phyloP scores from a whole-genome alignment of 1,140 invertebrate genomes.

The Bombus balteatus region DNA sequence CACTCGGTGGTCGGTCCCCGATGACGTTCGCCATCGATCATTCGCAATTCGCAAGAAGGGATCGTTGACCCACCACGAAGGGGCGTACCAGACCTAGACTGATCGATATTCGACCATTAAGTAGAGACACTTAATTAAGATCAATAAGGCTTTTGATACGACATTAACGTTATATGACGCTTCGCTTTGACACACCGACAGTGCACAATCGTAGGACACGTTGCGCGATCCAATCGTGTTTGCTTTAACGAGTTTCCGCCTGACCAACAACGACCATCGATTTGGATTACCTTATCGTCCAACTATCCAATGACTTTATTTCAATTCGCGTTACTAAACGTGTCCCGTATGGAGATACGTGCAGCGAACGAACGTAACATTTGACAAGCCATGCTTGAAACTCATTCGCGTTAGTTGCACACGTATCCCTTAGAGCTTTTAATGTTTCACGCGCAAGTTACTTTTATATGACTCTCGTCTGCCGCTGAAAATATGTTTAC shows the following conservation, averaged over 20 bases:
- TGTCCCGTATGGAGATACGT: too few relatives aligned
- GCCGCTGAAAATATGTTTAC: neutral
- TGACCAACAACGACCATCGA: constrained; percentile 3
- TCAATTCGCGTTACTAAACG: too few relatives aligned
- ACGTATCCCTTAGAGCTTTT: constrained; percentile 8
- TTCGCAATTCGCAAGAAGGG: constrained; percentile 57
- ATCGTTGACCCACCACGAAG: constrained; percentile 55
- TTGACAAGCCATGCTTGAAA: neutral
- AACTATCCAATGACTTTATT: neutral
- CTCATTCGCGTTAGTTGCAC: neutral
- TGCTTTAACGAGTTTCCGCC: constrained; percentile 10
- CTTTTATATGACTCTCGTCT: neutral
- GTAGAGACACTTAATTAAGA: constrained; percentile 61
- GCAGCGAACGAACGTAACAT: neutral
- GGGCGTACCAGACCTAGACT: neutral
- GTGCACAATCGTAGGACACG: too few relatives aligned
- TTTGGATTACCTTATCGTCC: neutral
- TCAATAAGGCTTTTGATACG: constrained; percentile 54
- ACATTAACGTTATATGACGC: constrained; percentile 27
- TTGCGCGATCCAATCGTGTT: neutral
- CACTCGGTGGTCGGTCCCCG: constrained; percentile 46
- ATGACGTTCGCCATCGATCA: constrained; percentile 66
- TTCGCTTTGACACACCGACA: constrained; percentile 18
- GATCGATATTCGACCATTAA: constrained; percentile 62
- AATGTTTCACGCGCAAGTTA: constrained; percentile 14